Evolutionary conservation across 2,888 invertebrate species (phyloP).

Genomic region (Petrophora chlorosata): DNA sequence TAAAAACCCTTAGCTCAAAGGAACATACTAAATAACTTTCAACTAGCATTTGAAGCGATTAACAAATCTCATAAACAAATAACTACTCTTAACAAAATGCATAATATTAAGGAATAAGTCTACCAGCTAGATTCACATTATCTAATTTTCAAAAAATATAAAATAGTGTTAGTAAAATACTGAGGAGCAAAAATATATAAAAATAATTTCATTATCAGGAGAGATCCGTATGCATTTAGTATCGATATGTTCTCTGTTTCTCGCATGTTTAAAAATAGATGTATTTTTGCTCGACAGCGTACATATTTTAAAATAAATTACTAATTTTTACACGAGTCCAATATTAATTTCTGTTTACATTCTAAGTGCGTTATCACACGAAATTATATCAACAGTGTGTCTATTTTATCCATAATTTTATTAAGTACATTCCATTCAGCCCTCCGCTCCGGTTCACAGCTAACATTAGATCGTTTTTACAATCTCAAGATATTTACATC

Average conservation of each 20-base stretch:
- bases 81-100: constrained; percentile 60
- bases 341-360: constrained; percentile 14
- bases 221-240: constrained; percentile 1
- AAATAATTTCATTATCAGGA: constrained; percentile 15
- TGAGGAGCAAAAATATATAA: constrained; percentile 26
- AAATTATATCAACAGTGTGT: constrained; percentile 44
- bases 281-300: constrained; percentile 37
- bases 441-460: constrained; percentile 57
- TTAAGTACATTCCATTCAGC: constrained; percentile 73
- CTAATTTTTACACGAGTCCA: constrained; percentile 17
- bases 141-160: constrained; percentile 41
- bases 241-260: constrained; percentile 16
- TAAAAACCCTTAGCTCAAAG: constrained; percentile 49
- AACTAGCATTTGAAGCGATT: constrained; percentile 46
- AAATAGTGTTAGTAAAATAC: constrained; percentile 36
- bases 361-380: constrained; percentile 63
- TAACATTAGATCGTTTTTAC: constrained; percentile 41
- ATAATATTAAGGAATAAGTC: constrained; percentile 41
- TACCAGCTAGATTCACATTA: constrained; percentile 42
- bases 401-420: constrained; percentile 46
- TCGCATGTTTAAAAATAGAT: constrained; percentile 10
- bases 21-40: constrained; percentile 35
- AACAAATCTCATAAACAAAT: constrained; percentile 43
- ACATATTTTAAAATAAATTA: constrained; percentile 17
- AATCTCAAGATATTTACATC: constrained; percentile 56